These are phyloP conservation scores for Myxocyprinus asiaticus DNA, from an alignment of 2,113 vertebrate genomes.

Conservation along the genomic window DNA sequence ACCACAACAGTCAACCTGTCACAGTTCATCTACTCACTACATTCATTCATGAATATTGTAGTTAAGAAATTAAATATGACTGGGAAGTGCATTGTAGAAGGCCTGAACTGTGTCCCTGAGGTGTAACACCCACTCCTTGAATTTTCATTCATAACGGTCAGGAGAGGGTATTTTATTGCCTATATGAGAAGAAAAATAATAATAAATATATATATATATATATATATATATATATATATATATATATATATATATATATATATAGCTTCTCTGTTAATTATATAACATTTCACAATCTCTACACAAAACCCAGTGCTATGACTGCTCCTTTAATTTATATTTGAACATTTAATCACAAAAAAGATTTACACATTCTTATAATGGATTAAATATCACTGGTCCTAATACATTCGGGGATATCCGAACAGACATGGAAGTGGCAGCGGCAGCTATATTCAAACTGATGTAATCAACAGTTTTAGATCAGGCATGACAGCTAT, in stretches of 20 bases:
- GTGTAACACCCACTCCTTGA: conserved; percentile 21
- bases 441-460: not conserved
- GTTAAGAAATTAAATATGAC: conserved; percentile 33
- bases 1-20: conserved; percentile 61
- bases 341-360: conserved; percentile 6
- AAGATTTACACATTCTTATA: not conserved
- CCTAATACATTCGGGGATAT: not conserved
- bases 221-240: too few relatives aligned
- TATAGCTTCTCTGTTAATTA: not conserved
- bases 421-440: not conserved
- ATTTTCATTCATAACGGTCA: too few relatives aligned
- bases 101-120: conserved; percentile 27
- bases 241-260: too few relatives aligned
- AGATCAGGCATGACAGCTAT: not conserved
- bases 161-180: too few relatives aligned
- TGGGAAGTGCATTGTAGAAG: conserved; percentile 5
- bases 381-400: conserved; percentile 35
- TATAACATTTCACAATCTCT: not conserved
- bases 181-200: too few relatives aligned
- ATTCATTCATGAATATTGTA: conserved; percentile 51
- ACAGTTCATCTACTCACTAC: conserved; percentile 56
- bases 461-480: conserved; percentile 5
- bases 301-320: too few relatives aligned
- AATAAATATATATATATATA: too few relatives aligned
- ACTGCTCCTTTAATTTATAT: too few relatives aligned